Percentiles rank a stretch among this genome's conserved stretches.
phyloP scores from a whole-genome alignment of 1,140 invertebrate genomes.

The Lepidurus apus region DNA sequence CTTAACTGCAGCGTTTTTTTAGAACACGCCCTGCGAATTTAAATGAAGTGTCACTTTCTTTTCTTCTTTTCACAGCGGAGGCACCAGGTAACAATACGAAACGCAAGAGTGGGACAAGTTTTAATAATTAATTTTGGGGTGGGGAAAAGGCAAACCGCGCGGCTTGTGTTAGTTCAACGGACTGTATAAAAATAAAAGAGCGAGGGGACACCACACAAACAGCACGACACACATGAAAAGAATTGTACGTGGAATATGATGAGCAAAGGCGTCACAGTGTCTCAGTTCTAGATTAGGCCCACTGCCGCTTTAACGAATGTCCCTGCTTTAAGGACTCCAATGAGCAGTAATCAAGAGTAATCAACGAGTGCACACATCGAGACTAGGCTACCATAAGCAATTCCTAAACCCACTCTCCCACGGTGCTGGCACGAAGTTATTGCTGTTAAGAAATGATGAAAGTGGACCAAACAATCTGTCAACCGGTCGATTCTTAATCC shows the following conservation, averaged over 20 bases:
- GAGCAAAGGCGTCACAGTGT: background rate
- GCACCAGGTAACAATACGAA: background rate
- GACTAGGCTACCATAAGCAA: background rate
- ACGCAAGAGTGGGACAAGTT: background rate
- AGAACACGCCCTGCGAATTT: background rate
- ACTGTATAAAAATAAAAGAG: background rate
- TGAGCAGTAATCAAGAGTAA: background rate
- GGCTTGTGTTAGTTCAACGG: constrained; percentile 4
- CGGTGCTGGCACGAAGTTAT: background rate
- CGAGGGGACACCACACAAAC: constrained; percentile 8
- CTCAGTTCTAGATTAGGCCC: background rate
- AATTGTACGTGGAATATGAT: background rate
- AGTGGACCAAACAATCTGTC: background rate
- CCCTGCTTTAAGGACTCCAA: background rate
- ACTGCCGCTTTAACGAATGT: background rate
- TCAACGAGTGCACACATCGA: background rate
- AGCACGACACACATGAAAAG: background rate
- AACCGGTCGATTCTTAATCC: background rate
- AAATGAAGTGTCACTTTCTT: constrained; percentile 5
- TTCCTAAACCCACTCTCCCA: background rate
- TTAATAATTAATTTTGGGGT: constrained; percentile 2
- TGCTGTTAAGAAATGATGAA: background rate
- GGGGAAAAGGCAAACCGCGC: background rate
- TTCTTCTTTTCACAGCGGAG: background rate
- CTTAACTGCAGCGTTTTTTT: background rate